A percentile compares a stretch with the other conserved stretches of the same genome.
Evolutionary conservation across 2,113 vertebrate genomes (phyloP).

Genomic region (Dasyornis broadbenti): DNA sequence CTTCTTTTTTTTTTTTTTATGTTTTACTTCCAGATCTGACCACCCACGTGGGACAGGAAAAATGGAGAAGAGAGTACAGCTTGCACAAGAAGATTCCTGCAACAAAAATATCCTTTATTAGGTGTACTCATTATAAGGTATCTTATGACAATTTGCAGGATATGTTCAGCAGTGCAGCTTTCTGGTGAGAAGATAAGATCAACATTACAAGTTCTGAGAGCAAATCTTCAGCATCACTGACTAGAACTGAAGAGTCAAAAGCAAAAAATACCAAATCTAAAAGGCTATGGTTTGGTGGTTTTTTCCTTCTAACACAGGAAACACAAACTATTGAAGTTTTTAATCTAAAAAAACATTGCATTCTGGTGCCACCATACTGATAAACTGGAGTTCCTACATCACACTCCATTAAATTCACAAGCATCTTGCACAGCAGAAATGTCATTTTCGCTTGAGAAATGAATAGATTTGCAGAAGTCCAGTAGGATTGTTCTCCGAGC

Average conservation of each 20-base stretch:
- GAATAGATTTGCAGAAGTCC: not conserved
- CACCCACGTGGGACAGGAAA: conserved; percentile 21
- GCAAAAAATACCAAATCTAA: not conserved
- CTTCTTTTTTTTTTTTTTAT: not conserved
- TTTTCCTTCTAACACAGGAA: not conserved
- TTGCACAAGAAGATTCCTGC: not conserved
- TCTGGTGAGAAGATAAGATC: not conserved
- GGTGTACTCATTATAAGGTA: not conserved
- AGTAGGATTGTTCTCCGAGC: not conserved
- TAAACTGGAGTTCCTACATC: not conserved
- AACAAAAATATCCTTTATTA: not conserved
- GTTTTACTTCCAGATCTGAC: conserved; percentile 26
- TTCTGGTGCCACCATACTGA: not conserved
- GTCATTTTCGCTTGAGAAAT: not conserved
- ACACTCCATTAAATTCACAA: not conserved
- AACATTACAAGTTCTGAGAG: not conserved
- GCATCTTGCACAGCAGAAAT: not conserved
- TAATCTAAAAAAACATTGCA: not conserved
- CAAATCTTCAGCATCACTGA: not conserved
- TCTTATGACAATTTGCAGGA: not conserved
- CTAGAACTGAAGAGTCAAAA: not conserved
- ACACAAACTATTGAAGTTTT: not conserved
- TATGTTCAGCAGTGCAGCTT: not conserved
- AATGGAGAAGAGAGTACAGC: not conserved
- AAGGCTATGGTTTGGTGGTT: not conserved